Conservation (phyloP, 2,113 vertebrate genomes). For the Corythornis madagascariensis region DNA sequence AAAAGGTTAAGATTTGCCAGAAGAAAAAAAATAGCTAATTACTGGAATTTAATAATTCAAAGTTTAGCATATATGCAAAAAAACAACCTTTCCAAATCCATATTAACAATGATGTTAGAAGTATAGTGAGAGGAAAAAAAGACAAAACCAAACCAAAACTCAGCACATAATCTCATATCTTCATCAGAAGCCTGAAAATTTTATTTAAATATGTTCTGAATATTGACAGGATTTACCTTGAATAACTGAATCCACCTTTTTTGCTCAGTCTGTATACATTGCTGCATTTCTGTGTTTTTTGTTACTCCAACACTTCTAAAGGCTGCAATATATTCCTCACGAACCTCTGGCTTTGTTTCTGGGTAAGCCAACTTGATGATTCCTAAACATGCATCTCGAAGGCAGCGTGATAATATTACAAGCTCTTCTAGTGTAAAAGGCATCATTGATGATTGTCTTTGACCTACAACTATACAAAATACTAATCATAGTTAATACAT, state of each 20-base stretch:
- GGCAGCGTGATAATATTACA: slow-evolving; percentile 89
- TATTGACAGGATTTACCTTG: slow-evolving; percentile 78
- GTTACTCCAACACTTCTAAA: slow-evolving; percentile 92
- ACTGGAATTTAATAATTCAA: not conserved
- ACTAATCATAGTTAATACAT: no score
- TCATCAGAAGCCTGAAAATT: not conserved
- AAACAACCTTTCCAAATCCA: not conserved
- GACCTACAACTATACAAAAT: no score
- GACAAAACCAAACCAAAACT: no score
- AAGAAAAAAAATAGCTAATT: not conserved
- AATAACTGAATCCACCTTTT: slow-evolving; percentile 97
- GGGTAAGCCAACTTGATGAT: slow-evolving; percentile 98
- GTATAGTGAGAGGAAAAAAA: not conserved
- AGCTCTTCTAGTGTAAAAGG: slow-evolving; percentile 93
- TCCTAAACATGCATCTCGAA: slow-evolving; percentile 93
- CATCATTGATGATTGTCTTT: slow-evolving; percentile 93
- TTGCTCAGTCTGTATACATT: slow-evolving; percentile 89
- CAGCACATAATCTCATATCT: not conserved
- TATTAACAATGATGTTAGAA: not conserved
- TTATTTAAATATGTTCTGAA: not conserved
- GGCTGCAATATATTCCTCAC: slow-evolving; percentile 90
- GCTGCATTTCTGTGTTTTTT: slow-evolving; percentile 87
- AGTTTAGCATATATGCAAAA: not conserved
- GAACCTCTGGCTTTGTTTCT: slow-evolving; percentile 92
- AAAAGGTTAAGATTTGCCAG: not conserved